Conservation (phyloP, 92 coral and sea anemone species). For the Diadumene lineata region DNA sequence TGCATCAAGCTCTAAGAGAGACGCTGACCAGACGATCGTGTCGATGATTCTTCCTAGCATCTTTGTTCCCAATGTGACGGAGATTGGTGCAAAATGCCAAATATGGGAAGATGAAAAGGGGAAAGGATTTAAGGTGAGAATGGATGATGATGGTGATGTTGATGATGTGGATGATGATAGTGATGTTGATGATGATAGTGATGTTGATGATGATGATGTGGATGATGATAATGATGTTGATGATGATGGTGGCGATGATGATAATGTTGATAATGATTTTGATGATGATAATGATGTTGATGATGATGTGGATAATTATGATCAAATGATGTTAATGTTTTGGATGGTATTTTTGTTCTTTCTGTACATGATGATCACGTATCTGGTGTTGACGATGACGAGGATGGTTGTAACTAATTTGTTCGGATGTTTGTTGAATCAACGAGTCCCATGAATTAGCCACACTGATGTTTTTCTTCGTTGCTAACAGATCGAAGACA, state of each 20-base stretch:
- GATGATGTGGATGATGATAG: neutral
- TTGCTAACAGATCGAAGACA: constrained; percentile 12
- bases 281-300: neutral
- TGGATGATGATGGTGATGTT: neutral
- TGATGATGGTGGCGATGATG: neutral
- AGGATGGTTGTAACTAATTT: too few species aligned
- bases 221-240: neutral
- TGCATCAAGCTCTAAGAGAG: constrained; percentile 25
- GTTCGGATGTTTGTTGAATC: too few species aligned
- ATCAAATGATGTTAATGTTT: neutral
- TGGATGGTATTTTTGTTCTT: too few species aligned
- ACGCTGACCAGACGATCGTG: constrained; percentile 23
- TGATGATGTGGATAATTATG: neutral
- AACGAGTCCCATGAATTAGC: too few species aligned
- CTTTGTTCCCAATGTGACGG: neutral
- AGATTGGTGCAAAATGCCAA: neutral
- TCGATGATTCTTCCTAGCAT: neutral
- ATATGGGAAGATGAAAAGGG: constrained; percentile 5
- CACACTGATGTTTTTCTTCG: too few species aligned
- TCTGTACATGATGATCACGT: too few species aligned
- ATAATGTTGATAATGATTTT: neutral
- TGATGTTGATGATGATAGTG: neutral
- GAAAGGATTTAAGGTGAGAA: neutral
- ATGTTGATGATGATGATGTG: neutral
- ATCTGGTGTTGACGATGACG: too few species aligned